Evolutionary conservation across 1,140 invertebrate genomes (phyloP).

Genomic region (Orchestia grillus): DNA sequence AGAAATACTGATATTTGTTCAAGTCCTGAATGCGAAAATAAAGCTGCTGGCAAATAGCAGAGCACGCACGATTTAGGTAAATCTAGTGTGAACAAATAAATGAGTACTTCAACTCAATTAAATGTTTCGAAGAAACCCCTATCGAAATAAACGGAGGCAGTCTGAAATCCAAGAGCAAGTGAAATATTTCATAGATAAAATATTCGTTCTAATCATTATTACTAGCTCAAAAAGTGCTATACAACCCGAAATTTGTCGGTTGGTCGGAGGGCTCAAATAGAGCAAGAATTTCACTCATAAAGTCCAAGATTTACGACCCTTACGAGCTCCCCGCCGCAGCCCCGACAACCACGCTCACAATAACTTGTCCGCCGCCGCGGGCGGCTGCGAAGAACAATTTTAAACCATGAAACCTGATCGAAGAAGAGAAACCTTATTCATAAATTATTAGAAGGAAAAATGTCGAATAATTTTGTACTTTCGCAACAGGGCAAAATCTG

Average conservation of each 20-base stretch:
- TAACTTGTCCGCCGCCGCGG: not conserved
- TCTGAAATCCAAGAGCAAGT: not conserved
- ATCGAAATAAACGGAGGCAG: not conserved
- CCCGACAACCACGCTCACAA: not conserved
- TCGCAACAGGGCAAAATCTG: not conserved
- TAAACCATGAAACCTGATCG: not conserved
- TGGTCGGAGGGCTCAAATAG: not conserved
- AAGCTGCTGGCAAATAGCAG: not conserved
- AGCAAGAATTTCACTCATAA: conserved; percentile 23
- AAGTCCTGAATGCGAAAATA: not conserved
- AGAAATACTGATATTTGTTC: not conserved
- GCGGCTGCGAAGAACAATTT: not conserved
- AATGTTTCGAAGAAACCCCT: not conserved
- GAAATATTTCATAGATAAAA: not conserved
- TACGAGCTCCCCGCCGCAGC: not conserved
- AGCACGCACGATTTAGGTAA: not conserved
- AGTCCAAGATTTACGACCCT: not conserved
- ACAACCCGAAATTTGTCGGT: not conserved
- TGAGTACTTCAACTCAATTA: not conserved
- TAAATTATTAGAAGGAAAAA: not conserved
- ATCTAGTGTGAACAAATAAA: not conserved
- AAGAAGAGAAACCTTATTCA: conserved; percentile 5
- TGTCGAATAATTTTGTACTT: too few relatives aligned
- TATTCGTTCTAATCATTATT: not conserved
- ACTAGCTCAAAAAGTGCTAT: not conserved